Evolutionary conservation across 2,888 invertebrate species (phyloP).

Genomic region (Acanthopleura granulata): DNA sequence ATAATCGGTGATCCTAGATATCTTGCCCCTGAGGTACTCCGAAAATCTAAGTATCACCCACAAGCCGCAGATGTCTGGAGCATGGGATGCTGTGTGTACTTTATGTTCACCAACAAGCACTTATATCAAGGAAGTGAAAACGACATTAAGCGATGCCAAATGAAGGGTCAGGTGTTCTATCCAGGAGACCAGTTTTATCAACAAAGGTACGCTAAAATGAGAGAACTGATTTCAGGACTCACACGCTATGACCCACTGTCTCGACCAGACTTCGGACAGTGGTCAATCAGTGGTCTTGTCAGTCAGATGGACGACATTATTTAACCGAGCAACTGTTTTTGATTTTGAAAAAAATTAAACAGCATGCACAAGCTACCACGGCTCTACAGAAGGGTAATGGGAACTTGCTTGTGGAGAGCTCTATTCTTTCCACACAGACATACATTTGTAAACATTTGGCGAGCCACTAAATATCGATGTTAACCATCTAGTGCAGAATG

Average conservation of each 20-base stretch:
- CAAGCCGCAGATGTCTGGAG: constrained; percentile 38
- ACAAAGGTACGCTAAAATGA: background rate
- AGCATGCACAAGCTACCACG: too few relatives aligned
- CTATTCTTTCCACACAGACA: too few relatives aligned
- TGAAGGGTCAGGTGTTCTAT: background rate
- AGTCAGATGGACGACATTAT: too few relatives aligned
- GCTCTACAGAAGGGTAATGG: too few relatives aligned
- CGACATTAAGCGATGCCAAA: constrained; percentile 3
- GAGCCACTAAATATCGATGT: too few relatives aligned
- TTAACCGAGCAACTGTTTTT: too few relatives aligned
- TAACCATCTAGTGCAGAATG: too few relatives aligned
- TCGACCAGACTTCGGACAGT: too few relatives aligned
- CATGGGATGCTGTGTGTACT: constrained; percentile 34
- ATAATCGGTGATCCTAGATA: constrained; percentile 34
- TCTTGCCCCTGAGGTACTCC: constrained; percentile 37
- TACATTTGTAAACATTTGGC: too few relatives aligned
- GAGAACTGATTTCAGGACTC: background rate
- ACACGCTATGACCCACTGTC: background rate
- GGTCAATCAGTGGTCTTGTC: too few relatives aligned
- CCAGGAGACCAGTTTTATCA: background rate
- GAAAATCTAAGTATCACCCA: constrained; percentile 25
- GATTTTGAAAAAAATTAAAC: too few relatives aligned
- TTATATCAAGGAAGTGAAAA: constrained; percentile 26
- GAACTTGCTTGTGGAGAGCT: too few relatives aligned
- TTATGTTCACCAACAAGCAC: constrained; percentile 29